Conservation (phyloP, 2,888 invertebrate genomes). For the Meandrusa payeni region DNA sequence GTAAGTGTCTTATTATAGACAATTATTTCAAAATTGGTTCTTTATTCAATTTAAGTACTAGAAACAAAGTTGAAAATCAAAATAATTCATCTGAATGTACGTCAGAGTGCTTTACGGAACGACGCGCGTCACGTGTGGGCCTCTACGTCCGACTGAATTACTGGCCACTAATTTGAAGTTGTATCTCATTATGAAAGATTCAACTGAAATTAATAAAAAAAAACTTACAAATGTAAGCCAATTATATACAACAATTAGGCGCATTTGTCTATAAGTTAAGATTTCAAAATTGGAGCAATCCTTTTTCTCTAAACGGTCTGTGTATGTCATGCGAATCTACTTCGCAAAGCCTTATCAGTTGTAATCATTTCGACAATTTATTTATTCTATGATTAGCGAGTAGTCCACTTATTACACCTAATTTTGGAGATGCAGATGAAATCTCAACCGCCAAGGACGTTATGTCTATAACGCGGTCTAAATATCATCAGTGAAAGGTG, state of each 20-base stretch:
- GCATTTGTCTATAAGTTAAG: no score
- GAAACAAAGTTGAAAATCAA: neutral
- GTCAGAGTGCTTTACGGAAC: neutral
- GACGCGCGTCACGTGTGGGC: slow-evolving; percentile 15
- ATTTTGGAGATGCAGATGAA: no score
- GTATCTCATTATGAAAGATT: slow-evolving; percentile 3
- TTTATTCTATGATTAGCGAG: no score
- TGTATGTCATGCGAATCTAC: neutral
- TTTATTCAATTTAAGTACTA: neutral
- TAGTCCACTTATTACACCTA: no score
- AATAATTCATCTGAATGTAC: neutral
- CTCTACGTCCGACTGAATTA: slow-evolving; percentile 21
- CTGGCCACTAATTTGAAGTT: slow-evolving; percentile 2
- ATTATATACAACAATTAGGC: no score
- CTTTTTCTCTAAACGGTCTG: neutral
- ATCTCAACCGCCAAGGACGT: no score
- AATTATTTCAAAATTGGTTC: no score
- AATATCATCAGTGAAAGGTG: no score
- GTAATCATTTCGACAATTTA: neutral
- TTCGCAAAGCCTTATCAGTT: neutral
- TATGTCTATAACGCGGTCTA: no score
- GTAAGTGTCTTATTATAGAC: no score
- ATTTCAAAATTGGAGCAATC: no score
- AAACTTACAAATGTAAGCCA: neutral
- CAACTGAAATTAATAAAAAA: slow-evolving; percentile 10